Percentiles rank a stretch among this genome's conserved stretches.
Conservation (phyloP, 2,113 vertebrate genomes). For the Clinocottus analis region DNA sequence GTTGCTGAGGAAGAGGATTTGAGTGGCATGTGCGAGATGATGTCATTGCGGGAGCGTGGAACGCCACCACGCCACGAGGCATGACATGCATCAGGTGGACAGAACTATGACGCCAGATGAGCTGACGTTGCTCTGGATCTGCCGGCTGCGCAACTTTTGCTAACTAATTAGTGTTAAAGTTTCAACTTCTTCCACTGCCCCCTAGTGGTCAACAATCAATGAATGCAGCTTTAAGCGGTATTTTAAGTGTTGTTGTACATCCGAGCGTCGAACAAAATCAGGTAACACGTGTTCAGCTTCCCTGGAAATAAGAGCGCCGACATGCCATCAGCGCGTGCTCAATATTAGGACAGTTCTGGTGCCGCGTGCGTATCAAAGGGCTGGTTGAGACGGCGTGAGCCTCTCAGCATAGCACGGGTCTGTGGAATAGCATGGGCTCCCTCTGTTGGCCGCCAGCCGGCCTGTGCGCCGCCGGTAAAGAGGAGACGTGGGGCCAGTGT, state of each 20-base stretch:
- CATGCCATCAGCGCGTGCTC: too few relatives aligned
- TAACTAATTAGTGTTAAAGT: not conserved
- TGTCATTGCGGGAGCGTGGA: not conserved
- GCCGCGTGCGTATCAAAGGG: not conserved
- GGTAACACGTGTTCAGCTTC: not conserved
- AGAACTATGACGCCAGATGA: not conserved
- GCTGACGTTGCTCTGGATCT: not conserved
- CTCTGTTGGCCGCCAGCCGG: constrained; percentile 72
- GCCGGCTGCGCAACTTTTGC: not conserved
- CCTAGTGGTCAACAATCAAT: not conserved
- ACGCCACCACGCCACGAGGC: not conserved
- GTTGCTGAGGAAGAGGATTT: not conserved
- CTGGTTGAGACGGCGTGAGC: too few relatives aligned
- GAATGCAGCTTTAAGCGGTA: not conserved
- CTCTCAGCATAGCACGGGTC: too few relatives aligned
- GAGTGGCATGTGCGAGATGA: not conserved
- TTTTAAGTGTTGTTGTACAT: not conserved
- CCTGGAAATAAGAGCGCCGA: not conserved
- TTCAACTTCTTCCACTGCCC: not conserved
- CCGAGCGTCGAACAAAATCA: not conserved
- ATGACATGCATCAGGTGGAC: not conserved
- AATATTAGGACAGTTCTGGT: not conserved
- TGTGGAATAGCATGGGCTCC: constrained; percentile 77
- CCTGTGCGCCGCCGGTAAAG: not conserved
- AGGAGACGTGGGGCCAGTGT: constrained; percentile 14